Evolutionary conservation across 1,140 invertebrate genomes (phyloP).

Genomic region (Ceratosolen fusciceps): DNA sequence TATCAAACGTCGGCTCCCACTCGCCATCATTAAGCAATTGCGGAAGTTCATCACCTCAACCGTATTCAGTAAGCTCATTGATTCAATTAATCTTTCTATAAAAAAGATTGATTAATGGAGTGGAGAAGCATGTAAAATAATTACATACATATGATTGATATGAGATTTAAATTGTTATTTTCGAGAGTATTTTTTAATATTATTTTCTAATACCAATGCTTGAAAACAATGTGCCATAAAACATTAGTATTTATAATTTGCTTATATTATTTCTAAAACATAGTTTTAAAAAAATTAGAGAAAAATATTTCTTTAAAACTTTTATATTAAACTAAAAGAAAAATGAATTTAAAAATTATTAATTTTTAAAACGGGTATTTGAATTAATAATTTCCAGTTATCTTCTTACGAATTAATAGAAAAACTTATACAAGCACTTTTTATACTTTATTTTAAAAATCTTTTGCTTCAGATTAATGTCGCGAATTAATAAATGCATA

Average conservation of each 20-base stretch:
- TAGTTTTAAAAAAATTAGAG: no score
- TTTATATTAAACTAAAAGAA: neutral
- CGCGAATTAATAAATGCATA: neutral
- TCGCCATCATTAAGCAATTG: conserved; percentile 71
- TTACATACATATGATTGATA: no score
- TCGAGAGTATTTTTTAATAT: no score
- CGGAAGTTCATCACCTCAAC: conserved; percentile 62
- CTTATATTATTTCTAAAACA: neutral
- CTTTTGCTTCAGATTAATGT: neutral
- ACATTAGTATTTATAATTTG: neutral
- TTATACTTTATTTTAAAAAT: neutral
- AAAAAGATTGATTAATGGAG: no score
- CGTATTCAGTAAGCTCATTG: conserved; percentile 65
- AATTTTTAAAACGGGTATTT: neutral
- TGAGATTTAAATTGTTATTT: no score
- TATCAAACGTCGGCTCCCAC: conserved; percentile 73
- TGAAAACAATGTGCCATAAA: neutral
- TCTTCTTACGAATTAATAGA: neutral
- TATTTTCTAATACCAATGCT: neutral
- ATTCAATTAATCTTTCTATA: no score
- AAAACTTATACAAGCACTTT: neutral
- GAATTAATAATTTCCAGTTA: neutral
- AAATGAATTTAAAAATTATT: neutral
- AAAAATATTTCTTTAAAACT: neutral
- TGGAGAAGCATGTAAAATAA: no score